These are phyloP conservation scores for Oreochromis spilurus DNA, from an alignment of 2,113 vertebrate genomes.

Conservation along the genomic window DNA sequence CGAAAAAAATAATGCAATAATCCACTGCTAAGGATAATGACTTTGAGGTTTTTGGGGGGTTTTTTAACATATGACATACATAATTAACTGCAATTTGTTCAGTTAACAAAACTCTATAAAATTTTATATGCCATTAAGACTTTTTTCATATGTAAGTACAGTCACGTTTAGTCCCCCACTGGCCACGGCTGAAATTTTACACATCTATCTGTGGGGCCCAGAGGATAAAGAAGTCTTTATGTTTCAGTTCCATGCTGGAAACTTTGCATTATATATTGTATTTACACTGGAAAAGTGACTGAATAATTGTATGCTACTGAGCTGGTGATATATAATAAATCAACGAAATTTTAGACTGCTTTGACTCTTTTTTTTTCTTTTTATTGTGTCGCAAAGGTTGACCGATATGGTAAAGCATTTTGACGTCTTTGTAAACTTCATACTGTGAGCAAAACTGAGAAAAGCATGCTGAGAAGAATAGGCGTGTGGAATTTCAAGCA, in stretches of 20 bases:
- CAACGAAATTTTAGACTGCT: fast-evolving
- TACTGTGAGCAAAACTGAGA: neutral
- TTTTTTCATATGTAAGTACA: neutral
- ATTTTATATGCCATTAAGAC: neutral
- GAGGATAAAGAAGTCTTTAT: neutral
- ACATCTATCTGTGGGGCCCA: neutral
- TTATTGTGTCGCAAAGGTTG: neutral
- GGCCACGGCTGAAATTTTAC: fast-evolving
- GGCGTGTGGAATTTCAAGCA: fast-evolving
- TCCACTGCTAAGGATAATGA: fast-evolving
- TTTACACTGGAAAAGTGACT: neutral
- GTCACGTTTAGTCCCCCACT: neutral
- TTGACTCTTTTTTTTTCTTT: neutral
- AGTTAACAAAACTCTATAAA: neutral
- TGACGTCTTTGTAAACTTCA: neutral
- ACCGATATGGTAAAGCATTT: neutral
- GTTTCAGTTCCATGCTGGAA: fast-evolving
- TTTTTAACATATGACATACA: neutral
- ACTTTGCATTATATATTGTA: fast-evolving
- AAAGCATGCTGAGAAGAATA: neutral
- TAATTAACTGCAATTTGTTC: neutral
- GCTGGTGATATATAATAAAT: neutral
- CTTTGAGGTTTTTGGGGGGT: fast-evolving
- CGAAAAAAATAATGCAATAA: neutral
- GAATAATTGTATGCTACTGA: neutral